A percentile compares a stretch with the other conserved stretches of the same genome.
Evolutionary conservation across 2,888 invertebrate species (phyloP).

Genomic region (Nomada goodeniana): DNA sequence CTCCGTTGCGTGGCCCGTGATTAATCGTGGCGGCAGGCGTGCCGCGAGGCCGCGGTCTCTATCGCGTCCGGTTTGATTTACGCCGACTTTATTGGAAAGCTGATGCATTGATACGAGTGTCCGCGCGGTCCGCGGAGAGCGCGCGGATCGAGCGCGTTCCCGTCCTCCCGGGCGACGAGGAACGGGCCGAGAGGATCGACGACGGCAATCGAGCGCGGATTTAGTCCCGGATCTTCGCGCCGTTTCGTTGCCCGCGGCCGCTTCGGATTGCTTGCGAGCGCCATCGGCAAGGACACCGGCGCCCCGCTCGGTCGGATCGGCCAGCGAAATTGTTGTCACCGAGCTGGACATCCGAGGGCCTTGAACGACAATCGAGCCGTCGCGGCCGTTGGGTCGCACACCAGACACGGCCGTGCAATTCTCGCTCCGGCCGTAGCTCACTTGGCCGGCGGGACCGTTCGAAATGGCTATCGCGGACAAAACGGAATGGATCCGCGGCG

Average conservation of each 20-base stretch:
- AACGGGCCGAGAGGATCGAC: not conserved
- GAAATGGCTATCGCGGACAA: conserved; percentile 4
- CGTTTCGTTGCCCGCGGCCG: too few species aligned
- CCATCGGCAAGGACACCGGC: not conserved
- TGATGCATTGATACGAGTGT: conserved; percentile 22
- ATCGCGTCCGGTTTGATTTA: conserved; percentile 39
- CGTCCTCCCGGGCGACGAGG: not conserved
- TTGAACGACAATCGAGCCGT: not conserved
- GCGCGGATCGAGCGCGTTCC: not conserved
- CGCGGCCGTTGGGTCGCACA: not conserved
- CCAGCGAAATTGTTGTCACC: too few species aligned
- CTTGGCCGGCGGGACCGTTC: conserved; percentile 34
- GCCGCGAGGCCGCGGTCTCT: conserved; percentile 21
- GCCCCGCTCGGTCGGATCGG: not conserved
- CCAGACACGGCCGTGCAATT: not conserved
- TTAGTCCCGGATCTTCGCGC: conserved; percentile 10
- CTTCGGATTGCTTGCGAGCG: not conserved
- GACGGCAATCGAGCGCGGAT: not conserved
- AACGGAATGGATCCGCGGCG: conserved; percentile 24
- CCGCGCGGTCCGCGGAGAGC: conserved; percentile 7
- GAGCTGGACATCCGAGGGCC: not conserved
- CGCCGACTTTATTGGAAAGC: conserved; percentile 23
- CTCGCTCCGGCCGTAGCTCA: conserved; percentile 14
- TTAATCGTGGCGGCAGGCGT: conserved; percentile 33
- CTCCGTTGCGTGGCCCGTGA: conserved; percentile 24